Base-by-base conservation (phyloP, 2,797 vertebrate species). In the Platalea minor region DNA sequence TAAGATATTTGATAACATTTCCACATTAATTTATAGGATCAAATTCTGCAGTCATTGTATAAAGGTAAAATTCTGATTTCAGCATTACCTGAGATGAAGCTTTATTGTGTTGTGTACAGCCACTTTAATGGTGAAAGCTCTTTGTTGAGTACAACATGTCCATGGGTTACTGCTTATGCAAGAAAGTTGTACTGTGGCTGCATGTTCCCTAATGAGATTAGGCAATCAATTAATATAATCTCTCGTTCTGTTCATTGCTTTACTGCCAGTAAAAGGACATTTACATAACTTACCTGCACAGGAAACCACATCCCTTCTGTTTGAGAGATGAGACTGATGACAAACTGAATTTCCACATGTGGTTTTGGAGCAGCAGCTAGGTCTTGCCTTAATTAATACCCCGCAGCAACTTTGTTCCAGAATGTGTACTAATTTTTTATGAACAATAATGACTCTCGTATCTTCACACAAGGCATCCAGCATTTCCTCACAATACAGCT, bases 201-300 rank as follows among this genome's bases (percentile, higher is more conserved):
- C 19, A 61, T 89, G 89, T 96, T 97, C 97, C 86, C 84, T 92
- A 91, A 96, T 89, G 95, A 94, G 88, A 97, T 98, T 97, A 97
- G 57, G 95, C 97, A 97, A 96, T 91, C 50, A 54, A 51, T 78
- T 96, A 48, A 48, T 79, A 87, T 61, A 67, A 94, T 94, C 79
- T 91, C 43, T 75, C 45, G 80, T 95, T 95, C 97, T 98, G 97
- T 98, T 98, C 96, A 98, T 95, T 98, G 98, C 98, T 98, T 98
- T 96, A 97, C 96, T 98, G 97, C 98, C 94, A 85, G 97, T 70
- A 82, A 88, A 95, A 97, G 96, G 98, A 98, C 98, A 98, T 98
- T 99, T 98, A 98, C 98, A 97, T 98, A 99, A 98, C 96, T 90
- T 89, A 96, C 97, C 97, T 97, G 98, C 97, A 48, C 96, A 98